Conservation (phyloP, 2,113 vertebrate genomes). For the Petaurus breviceps region DNA sequence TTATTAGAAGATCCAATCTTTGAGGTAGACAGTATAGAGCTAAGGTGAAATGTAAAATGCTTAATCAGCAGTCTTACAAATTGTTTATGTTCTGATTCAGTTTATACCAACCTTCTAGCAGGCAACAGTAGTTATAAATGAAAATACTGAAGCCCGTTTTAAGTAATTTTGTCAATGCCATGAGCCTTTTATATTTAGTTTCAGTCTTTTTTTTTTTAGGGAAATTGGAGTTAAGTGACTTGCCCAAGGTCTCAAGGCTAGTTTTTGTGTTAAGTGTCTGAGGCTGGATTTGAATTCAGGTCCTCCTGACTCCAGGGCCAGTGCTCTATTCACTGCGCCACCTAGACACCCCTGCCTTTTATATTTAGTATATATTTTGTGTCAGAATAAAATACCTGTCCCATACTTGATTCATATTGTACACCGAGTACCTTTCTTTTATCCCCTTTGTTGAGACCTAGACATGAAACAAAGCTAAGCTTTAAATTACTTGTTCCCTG, state of each 20-base stretch:
- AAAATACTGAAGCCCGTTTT: not conserved
- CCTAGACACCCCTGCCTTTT: too few species aligned
- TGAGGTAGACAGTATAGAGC: not conserved
- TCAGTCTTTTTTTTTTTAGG: too few species aligned
- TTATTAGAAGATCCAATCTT: not conserved
- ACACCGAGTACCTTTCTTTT: not conserved
- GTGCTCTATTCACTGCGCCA: too few species aligned
- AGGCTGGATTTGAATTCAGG: too few species aligned
- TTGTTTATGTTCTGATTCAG: not conserved
- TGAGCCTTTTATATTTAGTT: not conserved
- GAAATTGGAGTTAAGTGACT: too few species aligned
- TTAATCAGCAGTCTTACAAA: not conserved
- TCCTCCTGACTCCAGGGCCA: too few species aligned
- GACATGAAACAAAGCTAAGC: not conserved
- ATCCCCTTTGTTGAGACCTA: not conserved
- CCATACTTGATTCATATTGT: not conserved
- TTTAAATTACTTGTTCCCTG: not conserved
- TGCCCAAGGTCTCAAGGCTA: too few species aligned
- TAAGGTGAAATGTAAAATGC: not conserved
- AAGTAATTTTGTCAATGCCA: not conserved
- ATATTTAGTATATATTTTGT: not conserved
- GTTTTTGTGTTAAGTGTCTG: too few species aligned
- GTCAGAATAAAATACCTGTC: not conserved
- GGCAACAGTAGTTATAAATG: not conserved
- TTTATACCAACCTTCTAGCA: not conserved